Evolutionary conservation across 2,113 vertebrate genomes (phyloP), one percentile per base, ranked within the genome.

Genomic region (Malurus cyaneus): DNA sequence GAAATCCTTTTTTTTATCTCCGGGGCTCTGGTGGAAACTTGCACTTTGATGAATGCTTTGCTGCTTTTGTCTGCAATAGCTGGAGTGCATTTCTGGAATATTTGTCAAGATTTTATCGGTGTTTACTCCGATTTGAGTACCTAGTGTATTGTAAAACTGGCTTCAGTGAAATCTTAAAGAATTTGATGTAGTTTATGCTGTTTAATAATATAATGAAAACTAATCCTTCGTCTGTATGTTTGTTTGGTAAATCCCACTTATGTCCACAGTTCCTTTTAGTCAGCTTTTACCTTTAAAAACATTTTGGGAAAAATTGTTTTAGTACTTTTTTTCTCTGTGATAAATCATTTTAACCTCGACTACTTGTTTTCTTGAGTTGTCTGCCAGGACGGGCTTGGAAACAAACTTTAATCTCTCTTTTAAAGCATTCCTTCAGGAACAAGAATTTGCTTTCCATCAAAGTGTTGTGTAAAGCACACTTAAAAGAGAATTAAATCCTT

Each of bases 61-160:
- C 67, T 92, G 85, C 96, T 96, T 98, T 98, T 98, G 97, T 97
- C 97, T 94, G 81, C 94, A 82, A 93, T 94, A 89, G 96, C 97
- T 86, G 90, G 97, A 91, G 94, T 96, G 93, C 97, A 97, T 98
- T 98, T 98, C 95, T 98, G 96, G 86, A 96, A 97, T 98, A 97
- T 98, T 97, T 97, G 95, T 96, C 92, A 94, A 97, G 97, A 98
- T 98, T 97, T 97, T 97, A 98, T 98, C 95, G 93, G 92, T 95
- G 80, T 92, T 94, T 97, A 92, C 92, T 94, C 81, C 97, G 95
- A 72, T 96, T 95, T 89, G 96, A 97, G 97, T 90, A 96, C 96
- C 82, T 86, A 56, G 41, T 66, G 90, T 91, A 97, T 97, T 98
- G 94, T 93, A 94, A 96, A 95, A 93, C 83, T 73, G 85, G 53